These are phyloP conservation scores for Bergia puertoricense DNA, from an alignment of 92 coral and sea anemone species.

Conservation along the genomic window DNA sequence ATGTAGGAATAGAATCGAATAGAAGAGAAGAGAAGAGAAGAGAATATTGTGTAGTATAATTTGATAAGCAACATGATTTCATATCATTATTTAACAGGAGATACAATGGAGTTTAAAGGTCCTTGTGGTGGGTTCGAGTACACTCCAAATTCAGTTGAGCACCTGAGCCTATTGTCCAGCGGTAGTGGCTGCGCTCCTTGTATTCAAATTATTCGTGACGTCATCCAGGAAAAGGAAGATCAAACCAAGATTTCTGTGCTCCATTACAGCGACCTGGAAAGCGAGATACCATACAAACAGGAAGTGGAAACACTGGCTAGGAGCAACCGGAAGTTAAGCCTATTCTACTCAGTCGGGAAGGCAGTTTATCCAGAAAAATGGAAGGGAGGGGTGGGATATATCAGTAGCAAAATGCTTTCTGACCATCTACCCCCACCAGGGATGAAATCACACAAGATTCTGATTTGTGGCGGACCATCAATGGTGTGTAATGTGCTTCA, in stretches of 20 bases:
- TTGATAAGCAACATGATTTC: neutral
- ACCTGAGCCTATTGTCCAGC: conserved; percentile 57
- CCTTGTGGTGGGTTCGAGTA: conserved; percentile 75
- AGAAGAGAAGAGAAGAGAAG: too few species aligned
- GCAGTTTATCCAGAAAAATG: conserved; percentile 45
- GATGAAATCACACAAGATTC: conserved; percentile 55
- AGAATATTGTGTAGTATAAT: too few species aligned
- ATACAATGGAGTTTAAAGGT: conserved; percentile 56
- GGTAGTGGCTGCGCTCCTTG: conserved; percentile 53
- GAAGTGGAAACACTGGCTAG: conserved; percentile 41
- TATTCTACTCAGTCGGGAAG: conserved; percentile 50
- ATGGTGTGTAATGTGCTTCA: conserved; percentile 60
- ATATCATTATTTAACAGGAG: conserved; percentile 36
- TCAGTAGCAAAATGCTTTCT: conserved; percentile 45
- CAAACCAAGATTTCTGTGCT: conserved; percentile 48
- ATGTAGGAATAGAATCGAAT: too few species aligned
- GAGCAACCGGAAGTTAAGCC: conserved; percentile 23
- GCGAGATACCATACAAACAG: conserved; percentile 56
- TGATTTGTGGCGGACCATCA: conserved; percentile 67
- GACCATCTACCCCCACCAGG: conserved; percentile 51
- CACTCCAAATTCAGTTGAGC: conserved; percentile 47
- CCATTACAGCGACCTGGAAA: conserved; percentile 45
- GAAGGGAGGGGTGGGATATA: conserved; percentile 71
- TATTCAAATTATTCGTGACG: conserved; percentile 62
- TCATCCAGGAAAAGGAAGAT: conserved; percentile 35